Evolutionary conservation across 2,888 invertebrate species (phyloP).

Genomic region (Drosophila hamatofila): DNA sequence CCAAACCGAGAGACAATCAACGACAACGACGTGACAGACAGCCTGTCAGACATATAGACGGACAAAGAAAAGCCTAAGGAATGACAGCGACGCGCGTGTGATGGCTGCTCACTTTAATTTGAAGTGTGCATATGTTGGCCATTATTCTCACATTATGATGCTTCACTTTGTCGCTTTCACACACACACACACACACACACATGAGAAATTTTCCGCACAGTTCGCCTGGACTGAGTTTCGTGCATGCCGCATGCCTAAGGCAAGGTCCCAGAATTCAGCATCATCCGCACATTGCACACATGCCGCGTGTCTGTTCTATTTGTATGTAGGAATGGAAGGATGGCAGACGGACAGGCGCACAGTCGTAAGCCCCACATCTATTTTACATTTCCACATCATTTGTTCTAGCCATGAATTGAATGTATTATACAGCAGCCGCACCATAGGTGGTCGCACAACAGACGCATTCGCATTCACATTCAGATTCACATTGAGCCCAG

Average conservation of each 20-base stretch:
- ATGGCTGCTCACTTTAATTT: slow-evolving; percentile 62
- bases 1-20: slow-evolving; percentile 39
- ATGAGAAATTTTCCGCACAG: slow-evolving; percentile 9
- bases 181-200: slow-evolving; percentile 6
- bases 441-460: slow-evolving; percentile 51
- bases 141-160: slow-evolving; percentile 69
- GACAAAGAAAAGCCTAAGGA: slow-evolving; percentile 19
- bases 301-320: slow-evolving; percentile 23
- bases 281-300: slow-evolving; percentile 13
- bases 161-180: slow-evolving; percentile 40
- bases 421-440: slow-evolving; percentile 72
- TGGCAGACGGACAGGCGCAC: slow-evolving; percentile 9
- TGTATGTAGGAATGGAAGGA: slow-evolving; percentile 10
- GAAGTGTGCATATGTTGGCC: slow-evolving; percentile 73
- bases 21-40: slow-evolving; percentile 66
- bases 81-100: slow-evolving; percentile 16
- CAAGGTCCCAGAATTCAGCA: too few relatives aligned
- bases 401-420: slow-evolving; percentile 82
- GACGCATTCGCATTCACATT: slow-evolving; percentile 11
- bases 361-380: slow-evolving; percentile 74
- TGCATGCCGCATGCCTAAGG: slow-evolving; percentile 7
- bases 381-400: slow-evolving; percentile 84
- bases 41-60: background rate
- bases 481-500: slow-evolving; percentile 15
- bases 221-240: slow-evolving; percentile 20